phyloP scores from a whole-genome alignment of 2,888 invertebrate genomes.

The Pseudococcus viburni region DNA sequence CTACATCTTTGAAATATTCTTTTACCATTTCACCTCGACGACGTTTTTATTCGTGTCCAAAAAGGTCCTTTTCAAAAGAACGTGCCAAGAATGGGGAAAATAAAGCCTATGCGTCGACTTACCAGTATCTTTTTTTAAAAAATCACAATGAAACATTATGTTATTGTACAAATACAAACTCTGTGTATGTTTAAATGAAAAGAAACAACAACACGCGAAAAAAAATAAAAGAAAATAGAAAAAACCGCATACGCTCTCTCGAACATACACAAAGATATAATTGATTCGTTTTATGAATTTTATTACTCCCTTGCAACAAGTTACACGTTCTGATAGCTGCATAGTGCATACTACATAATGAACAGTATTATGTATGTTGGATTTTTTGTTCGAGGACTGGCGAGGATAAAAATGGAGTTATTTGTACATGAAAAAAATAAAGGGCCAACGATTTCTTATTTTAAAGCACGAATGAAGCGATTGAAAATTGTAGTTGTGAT shows the following conservation, averaged over 20 bases:
- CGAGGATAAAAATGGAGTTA: background rate
- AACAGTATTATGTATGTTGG: background rate
- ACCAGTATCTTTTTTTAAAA: background rate
- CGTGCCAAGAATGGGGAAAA: background rate
- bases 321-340: background rate
- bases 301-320: conserved; percentile 13
- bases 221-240: background rate
- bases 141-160: too few species aligned
- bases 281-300: conserved; percentile 35
- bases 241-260: conserved; percentile 5
- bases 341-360: background rate
- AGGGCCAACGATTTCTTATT: background rate
- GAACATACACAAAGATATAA: conserved; percentile 19
- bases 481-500: background rate
- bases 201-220: background rate
- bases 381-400: background rate
- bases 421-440: background rate
- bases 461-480: background rate
- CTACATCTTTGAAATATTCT: background rate
- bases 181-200: background rate
- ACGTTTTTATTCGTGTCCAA: background rate
- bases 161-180: too few species aligned
- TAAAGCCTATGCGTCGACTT: background rate
- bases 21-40: background rate
- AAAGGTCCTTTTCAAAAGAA: background rate